Conservation (phyloP, 2,797 vertebrate species). For the Chaunax sp. region DNA sequence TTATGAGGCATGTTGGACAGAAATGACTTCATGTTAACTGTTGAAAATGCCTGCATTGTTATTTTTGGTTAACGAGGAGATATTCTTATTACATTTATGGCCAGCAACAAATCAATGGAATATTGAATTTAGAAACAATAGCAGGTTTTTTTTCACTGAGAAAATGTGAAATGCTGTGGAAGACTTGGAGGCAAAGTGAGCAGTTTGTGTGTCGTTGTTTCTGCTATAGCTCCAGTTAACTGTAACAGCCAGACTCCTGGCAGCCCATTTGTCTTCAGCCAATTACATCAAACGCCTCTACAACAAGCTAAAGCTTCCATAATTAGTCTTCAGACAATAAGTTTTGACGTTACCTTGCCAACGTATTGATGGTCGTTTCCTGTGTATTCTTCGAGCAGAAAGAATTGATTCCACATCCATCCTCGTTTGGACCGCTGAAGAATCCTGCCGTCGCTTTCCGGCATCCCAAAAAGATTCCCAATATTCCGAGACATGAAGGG, state of each 20-base stretch:
- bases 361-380: constrained; percentile 97
- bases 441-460: constrained; percentile 83
- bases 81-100: background rate
- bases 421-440: constrained; percentile 94
- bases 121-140: background rate
- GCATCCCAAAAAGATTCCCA: constrained; percentile 75
- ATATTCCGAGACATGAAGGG: constrained; percentile 82
- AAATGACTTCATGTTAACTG: background rate
- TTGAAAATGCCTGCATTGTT: background rate
- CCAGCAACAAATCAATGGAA: background rate
- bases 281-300: constrained; percentile 64
- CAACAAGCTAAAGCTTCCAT: constrained; percentile 57
- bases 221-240: constrained; percentile 56
- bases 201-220: constrained; percentile 28
- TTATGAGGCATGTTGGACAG: background rate
- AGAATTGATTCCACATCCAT: constrained; percentile 99
- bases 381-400: constrained; percentile 96
- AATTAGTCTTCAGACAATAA: constrained; percentile 58
- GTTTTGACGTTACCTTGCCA: constrained; percentile 90
- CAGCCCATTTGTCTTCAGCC: constrained; percentile 67
- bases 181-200: background rate
- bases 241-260: constrained; percentile 50
- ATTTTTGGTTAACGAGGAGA: background rate
- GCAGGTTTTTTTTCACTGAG: background rate
- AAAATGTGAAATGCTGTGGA: background rate